Evolutionary conservation across 2,797 vertebrate genomes (phyloP), one percentile per base, ranked within the genome.

Genomic region (Anableps anableps): DNA sequence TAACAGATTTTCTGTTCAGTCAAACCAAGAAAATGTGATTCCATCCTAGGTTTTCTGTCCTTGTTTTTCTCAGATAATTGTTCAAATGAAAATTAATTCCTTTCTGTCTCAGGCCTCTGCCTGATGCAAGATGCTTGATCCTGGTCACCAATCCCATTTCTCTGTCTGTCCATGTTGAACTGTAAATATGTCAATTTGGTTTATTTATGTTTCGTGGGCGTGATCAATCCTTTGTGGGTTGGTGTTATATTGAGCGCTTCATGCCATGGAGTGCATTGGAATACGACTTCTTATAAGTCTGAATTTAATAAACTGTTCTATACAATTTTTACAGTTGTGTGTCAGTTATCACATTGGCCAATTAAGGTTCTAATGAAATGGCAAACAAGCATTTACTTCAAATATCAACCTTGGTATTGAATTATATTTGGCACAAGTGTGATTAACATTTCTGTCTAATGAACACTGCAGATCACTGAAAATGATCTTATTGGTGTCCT

Each of bases 221-320:
- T 93, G 94, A 97, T 98, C 97, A 98, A 98, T 99, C 98, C 97
- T 80, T 97, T 93, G 97, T 96, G 97, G 98, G 97, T 99, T 99
- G 98, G 96, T 97, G 96, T 94, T 95, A 97, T 92, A 96, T 96
- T 95, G 94, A 96, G 93, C 95, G 96, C 97, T 96, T 96, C 89
- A 90, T 94, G 38, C 90, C 73, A 87, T 86, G 94, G 94, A 95
- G 98, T 96, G 97, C 95, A 93, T 97, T 96, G 96, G 95, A 96
- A 96, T 97, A 98, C 96, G 98, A 99, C 98, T 99, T 99, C 97
- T 98, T 97, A 97, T 95, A 99, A 99, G 98, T 99, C 98, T 97
- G 96, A 97, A 96, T 97, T 98, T 97, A 99, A 99, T 99, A 99
- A 97, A 97, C 93, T 75, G 92, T 95, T 96, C 92, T 97, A 96